Conservation (phyloP, 1,140 invertebrate genomes). For the Caenorhabditis remanei region DNA sequence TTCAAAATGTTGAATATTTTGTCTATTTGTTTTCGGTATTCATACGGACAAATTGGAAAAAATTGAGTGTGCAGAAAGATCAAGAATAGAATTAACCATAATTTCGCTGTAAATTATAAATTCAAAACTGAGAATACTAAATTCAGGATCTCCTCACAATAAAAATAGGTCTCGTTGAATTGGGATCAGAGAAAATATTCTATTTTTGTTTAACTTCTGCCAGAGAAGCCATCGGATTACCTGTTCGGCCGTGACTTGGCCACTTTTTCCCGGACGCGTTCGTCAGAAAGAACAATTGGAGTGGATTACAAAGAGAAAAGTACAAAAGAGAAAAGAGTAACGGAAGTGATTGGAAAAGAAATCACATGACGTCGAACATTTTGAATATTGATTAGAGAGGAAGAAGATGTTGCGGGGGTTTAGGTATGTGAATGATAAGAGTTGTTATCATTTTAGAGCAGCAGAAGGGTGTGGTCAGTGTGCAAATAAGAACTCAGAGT, state of each 20-base stretch:
- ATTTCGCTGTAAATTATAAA: too few relatives aligned
- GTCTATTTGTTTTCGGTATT: too few relatives aligned
- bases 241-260: constrained; percentile 22
- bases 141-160: too few relatives aligned
- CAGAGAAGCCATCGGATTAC: neutral
- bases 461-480: too few relatives aligned
- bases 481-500: neutral
- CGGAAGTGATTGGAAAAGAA: neutral
- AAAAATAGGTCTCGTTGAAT: too few relatives aligned
- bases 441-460: neutral
- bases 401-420: neutral
- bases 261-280: neutral
- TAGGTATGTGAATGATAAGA: neutral
- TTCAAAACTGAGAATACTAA: too few relatives aligned
- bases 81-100: too few relatives aligned
- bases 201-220: neutral
- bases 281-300: neutral
- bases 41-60: too few relatives aligned
- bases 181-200: neutral
- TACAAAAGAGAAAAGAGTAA: neutral
- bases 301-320: constrained; percentile 2
- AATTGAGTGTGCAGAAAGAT: too few relatives aligned
- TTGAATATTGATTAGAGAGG: neutral
- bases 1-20: too few relatives aligned
- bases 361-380: neutral